These are phyloP conservation scores for Phylloscopus collybita DNA, from an alignment of 2,797 vertebrate genomes.

Conservation along the genomic window DNA sequence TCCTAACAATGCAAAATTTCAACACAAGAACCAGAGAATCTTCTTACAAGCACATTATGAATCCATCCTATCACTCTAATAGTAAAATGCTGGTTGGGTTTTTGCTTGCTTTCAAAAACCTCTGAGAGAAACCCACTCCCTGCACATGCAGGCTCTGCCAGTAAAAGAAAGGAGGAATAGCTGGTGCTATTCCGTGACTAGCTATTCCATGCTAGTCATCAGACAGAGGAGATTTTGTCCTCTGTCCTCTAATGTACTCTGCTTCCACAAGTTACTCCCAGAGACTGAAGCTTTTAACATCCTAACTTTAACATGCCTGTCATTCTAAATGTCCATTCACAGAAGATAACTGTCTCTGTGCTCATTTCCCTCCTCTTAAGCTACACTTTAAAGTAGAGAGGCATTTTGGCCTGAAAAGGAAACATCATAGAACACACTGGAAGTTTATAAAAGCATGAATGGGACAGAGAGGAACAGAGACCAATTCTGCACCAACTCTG, in stretches of 20 bases:
- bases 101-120: neutral
- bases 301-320: neutral
- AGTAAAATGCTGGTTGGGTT: neutral
- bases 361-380: neutral
- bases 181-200: neutral
- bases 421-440: neutral
- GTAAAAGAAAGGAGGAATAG: neutral
- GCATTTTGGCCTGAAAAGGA: neutral
- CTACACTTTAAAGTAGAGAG: neutral
- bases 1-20: conserved; percentile 18
- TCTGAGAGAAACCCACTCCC: neutral
- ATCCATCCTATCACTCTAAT: neutral
- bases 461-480: neutral
- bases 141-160: neutral
- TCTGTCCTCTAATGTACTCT: neutral
- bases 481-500: neutral
- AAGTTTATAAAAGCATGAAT: neutral
- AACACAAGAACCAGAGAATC: neutral
- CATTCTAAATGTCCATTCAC: neutral
- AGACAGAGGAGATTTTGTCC: neutral
- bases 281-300: neutral
- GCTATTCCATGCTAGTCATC: neutral
- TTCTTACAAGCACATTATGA: neutral
- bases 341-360: neutral
- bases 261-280: neutral